phyloP scores from a whole-genome alignment of 1,140 invertebrate genomes.

The Plodia interpunctella region DNA sequence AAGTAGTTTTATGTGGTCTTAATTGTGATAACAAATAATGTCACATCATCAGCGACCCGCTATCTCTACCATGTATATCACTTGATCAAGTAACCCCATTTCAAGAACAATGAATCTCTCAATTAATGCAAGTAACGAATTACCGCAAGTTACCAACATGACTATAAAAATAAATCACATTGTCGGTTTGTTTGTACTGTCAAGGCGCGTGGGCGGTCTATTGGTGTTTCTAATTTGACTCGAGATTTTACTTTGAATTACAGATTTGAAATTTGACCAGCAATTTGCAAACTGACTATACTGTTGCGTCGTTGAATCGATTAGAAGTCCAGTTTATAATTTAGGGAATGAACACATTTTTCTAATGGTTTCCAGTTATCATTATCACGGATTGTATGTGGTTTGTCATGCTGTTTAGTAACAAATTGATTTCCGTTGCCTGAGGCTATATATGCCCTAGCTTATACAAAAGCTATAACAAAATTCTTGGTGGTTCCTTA shows the following conservation, averaged over 20 bases:
- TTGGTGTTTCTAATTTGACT: constrained; percentile 15
- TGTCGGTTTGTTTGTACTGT: constrained; percentile 11
- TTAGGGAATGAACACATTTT: too few relatives aligned
- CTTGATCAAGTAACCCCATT: constrained; percentile 7
- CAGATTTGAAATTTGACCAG: background rate
- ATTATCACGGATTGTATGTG: too few relatives aligned
- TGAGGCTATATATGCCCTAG: too few relatives aligned
- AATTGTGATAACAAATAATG: too few relatives aligned
- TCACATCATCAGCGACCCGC: background rate
- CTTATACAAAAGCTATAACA: too few relatives aligned
- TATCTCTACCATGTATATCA: background rate
- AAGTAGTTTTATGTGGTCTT: too few relatives aligned
- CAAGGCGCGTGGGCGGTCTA: constrained; percentile 10
- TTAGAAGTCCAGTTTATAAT: too few relatives aligned
- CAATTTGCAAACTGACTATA: background rate
- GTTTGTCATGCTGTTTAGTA: too few relatives aligned
- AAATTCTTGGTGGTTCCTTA: too few relatives aligned
- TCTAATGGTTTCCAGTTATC: too few relatives aligned
- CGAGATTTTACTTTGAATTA: constrained; percentile 5
- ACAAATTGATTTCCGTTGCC: too few relatives aligned
- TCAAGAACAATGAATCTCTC: constrained; percentile 5
- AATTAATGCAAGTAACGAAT: background rate
- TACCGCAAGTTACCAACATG: background rate
- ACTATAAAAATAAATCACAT: constrained; percentile 18
- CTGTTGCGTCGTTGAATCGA: too few relatives aligned